Conservation (phyloP, 2,113 vertebrate species). For the Meleagris gallopavo region DNA sequence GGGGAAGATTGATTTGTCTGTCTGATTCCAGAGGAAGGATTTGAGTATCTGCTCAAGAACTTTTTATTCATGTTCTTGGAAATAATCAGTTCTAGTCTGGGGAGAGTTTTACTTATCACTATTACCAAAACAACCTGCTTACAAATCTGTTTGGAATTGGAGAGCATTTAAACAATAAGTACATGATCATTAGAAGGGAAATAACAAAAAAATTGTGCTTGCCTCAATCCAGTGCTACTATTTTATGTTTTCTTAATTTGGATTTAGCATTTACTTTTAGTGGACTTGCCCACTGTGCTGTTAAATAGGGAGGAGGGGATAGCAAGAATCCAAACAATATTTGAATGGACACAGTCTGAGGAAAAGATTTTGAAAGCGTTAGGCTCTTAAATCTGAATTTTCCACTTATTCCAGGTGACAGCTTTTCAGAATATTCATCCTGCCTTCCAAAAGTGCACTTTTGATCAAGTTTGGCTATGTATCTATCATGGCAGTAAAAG, state of each 20-base stretch:
- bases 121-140: not conserved
- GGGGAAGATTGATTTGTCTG: constrained; percentile 29
- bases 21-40: not conserved
- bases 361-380: not conserved
- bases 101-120: not conserved
- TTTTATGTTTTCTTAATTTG: not conserved
- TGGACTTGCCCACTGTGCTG: not conserved
- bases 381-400: not conserved
- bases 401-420: not conserved
- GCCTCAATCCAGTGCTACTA: not conserved
- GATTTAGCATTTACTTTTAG: not conserved
- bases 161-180: not conserved
- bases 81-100: not conserved
- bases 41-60: not conserved
- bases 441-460: not conserved
- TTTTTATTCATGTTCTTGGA: not conserved
- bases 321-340: not conserved
- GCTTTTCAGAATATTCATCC: not conserved
- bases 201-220: not conserved
- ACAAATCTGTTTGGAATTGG: not conserved
- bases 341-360: not conserved
- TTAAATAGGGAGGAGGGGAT: not conserved
- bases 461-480: not conserved
- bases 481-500: not conserved
- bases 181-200: not conserved